Evolutionary conservation across 1,140 invertebrate species (phyloP), one percentile per base, ranked within the genome.

Genomic region (Melipona quadrifasciata): DNA sequence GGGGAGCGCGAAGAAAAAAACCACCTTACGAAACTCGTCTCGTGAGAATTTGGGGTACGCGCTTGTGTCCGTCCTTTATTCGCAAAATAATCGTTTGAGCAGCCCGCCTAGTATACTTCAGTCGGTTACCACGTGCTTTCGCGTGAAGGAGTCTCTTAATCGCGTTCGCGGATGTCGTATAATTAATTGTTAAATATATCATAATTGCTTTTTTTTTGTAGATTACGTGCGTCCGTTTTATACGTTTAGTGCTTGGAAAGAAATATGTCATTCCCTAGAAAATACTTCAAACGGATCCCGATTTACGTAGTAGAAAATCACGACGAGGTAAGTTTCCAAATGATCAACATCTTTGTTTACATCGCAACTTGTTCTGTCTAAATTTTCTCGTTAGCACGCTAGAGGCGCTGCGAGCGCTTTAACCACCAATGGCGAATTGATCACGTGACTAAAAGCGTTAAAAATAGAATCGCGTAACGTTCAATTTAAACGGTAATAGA

Each of bases 261-360:
- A 67, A 71, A 57, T 24, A 89, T 92, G 91, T 82, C 89, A 57
- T 58, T 86, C 0, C 27, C 53, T 8, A 71, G 76, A 27, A 92
- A 92, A 81, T 80, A 92, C 77, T 97, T 96, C 87, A 95, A 96
- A 90, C 96, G 96, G 88, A 96, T 97, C 39, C 97, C 97, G 31
- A 95, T 97, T 82, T 96, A 96, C 87, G 95, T 98, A 34, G 97
- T 97, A 0, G 97, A 98, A 91, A 96, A 97, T 89, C 97, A 98
- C 91, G 96, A 98, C 92, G 97, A 97, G 93, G 98, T 97, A 71
- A 75, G 88, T 31, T 73, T 71, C 85, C 57, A 68, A 78, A 84
- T 74, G 74, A 67, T 61, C 17, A 72, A 39, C 65, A 39, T 70
- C 21, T 34, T 86, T 86, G 81, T 86, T 86, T 86, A 86, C 74